Evolutionary conservation across 2,113 vertebrate species (phyloP), one percentile per base, ranked within the genome.

Genomic region (Diglossa brunneiventris): DNA sequence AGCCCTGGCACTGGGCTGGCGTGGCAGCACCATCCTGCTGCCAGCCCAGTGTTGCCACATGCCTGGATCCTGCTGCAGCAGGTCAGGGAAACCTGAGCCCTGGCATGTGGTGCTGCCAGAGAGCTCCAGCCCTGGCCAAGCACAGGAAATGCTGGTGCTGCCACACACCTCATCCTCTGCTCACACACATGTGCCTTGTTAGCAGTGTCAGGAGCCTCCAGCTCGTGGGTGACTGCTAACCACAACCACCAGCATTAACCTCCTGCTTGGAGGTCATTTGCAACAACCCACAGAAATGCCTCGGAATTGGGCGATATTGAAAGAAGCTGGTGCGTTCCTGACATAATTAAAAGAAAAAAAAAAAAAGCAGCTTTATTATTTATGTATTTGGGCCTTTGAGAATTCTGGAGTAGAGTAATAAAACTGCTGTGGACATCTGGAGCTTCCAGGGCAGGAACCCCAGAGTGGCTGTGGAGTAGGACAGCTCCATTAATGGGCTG

Each of bases 131-230:
- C 81, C 62, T 2, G 27, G 63, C 87, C 3, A 1, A 77, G 13
- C 6, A 2, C 92, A 85, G 94, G 92, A 90, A 96, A 85, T 27
- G 66, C 94, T 91, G 96, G 90, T 72, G 92, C 95, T 93, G 95
- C 90, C 93, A 90, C 93, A 90, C 8, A 68, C 90, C 15, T 50
- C 15, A 78, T 23, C 37, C 88, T 33, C 69, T 2, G 0, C 17
- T 87, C 83, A 30, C 85, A 95, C 94, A 95, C 93, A 88, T 97
- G 96, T 41, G 86, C 90, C 83, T 94, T 79, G 86, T 95, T 96
- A 91, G 85, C 96, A 81, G 95, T 85, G 92, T 86, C 92, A 95
- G 94, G 90, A 95, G 90, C 96, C 95, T 96, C 92, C 92, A 96
- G 94, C 93, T 94, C 73, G 53, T 94, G 95, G 87, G 87, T 90